Evolutionary conservation across 2,888 invertebrate genomes (phyloP).

Genomic region (Adela reaumurella): DNA sequence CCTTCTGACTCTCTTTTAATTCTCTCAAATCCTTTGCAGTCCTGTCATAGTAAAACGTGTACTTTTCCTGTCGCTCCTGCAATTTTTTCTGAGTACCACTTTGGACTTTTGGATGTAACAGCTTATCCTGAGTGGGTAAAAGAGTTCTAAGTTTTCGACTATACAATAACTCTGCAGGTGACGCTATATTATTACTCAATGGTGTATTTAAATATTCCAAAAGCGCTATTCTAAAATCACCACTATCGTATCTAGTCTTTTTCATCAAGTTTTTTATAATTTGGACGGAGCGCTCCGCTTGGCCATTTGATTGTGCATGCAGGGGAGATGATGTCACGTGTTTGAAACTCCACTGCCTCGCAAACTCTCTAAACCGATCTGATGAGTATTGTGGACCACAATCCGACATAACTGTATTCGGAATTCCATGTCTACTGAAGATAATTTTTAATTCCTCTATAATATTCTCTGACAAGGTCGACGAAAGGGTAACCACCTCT

Average conservation of each 20-base stretch:
- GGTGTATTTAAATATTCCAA: slow-evolving; percentile 7
- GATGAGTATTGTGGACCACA: slow-evolving; percentile 10
- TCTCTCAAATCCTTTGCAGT: not conserved
- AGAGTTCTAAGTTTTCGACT: slow-evolving; percentile 4
- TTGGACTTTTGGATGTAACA: not conserved
- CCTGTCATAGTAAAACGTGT: not conserved
- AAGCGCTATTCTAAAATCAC: slow-evolving; percentile 3
- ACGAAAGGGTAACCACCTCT: slow-evolving; percentile 4
- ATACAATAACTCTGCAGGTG: slow-evolving; percentile 4
- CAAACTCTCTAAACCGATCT: slow-evolving; percentile 9
- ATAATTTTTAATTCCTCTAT: slow-evolving; percentile 11
- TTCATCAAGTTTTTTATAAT: slow-evolving; percentile 12
- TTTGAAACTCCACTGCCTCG: slow-evolving; percentile 7
- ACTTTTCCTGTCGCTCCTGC: not conserved
- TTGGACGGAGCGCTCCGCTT: slow-evolving; percentile 9
- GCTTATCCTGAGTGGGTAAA: not conserved
- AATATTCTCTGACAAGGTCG: slow-evolving; percentile 4
- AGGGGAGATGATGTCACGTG: slow-evolving; percentile 12
- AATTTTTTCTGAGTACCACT: not conserved
- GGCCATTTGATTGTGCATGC: slow-evolving; percentile 12
- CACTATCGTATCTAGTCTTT: slow-evolving; percentile 6
- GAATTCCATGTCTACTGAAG: slow-evolving; percentile 12
- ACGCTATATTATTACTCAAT: slow-evolving; percentile 1
- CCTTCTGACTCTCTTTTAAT: not conserved
- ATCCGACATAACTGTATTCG: slow-evolving; percentile 10